A percentile compares a stretch with the other conserved stretches of the same genome.
These are phyloP conservation scores for Anodontia alba DNA, from an alignment of 2,888 invertebrate species.

Conservation along the genomic window DNA sequence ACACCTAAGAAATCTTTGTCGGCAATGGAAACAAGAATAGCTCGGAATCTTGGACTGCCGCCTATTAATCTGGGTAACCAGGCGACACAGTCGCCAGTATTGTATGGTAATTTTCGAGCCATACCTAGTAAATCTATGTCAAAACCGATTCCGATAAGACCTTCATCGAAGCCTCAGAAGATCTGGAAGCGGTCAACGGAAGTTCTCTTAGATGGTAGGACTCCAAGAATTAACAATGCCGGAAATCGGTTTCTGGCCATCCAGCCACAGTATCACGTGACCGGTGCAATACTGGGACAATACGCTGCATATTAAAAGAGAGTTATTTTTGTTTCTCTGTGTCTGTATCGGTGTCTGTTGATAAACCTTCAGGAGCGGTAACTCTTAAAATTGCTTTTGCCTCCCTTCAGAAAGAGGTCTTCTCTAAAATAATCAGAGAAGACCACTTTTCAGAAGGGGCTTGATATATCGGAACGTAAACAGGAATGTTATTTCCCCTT, in stretches of 20 bases:
- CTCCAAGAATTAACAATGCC: slow-evolving; percentile 16
- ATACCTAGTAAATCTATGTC: not conserved
- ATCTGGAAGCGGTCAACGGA: slow-evolving; percentile 64
- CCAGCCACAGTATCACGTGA: not conserved
- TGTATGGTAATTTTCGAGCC: not conserved
- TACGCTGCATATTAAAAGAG: not conserved
- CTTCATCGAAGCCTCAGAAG: slow-evolving; percentile 62
- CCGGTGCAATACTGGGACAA: not conserved
- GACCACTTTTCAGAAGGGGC: no score
- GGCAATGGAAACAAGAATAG: slow-evolving; percentile 37
- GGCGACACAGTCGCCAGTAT: not conserved
- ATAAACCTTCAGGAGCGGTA: no score
- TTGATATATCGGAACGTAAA: no score
- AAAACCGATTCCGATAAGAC: slow-evolving; percentile 43
- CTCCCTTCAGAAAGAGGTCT: no score
- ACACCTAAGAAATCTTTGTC: slow-evolving; percentile 43
- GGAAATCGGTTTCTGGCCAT: not conserved
- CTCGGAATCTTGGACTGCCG: slow-evolving; percentile 45
- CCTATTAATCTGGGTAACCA: slow-evolving; percentile 34
- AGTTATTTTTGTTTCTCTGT: no score
- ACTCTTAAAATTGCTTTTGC: no score
- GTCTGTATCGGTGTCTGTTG: no score
- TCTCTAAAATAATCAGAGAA: no score
- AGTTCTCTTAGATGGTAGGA: slow-evolving; percentile 42
- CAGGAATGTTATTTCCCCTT: no score